Percentiles rank a stretch among this genome's conserved stretches.
Evolutionary conservation across 37 sponge, comb jelly and placozoan species (phyloP).

Genomic region (Chondrilla cf. caribensis): DNA sequence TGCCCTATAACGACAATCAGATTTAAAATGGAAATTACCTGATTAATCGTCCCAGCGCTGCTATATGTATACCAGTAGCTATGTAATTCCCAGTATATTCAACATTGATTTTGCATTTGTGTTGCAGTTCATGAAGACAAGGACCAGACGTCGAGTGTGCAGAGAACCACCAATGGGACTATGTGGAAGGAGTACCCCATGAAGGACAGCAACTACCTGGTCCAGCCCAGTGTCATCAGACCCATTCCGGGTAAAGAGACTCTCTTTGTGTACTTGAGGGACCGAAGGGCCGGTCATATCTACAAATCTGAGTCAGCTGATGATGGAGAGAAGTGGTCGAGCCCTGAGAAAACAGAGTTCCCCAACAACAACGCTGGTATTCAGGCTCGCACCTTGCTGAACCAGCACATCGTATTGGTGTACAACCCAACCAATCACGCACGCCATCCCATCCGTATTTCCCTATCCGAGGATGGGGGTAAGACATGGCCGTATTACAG

Average conservation of each 20-base stretch:
- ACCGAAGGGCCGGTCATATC: slow-evolving; percentile 44
- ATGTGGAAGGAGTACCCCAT: slow-evolving; percentile 29
- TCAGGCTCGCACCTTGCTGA: slow-evolving; percentile 45
- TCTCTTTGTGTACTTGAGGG: slow-evolving; percentile 46
- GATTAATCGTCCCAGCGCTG: too few species aligned
- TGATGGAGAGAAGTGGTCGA: slow-evolving; percentile 40
- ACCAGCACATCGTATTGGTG: slow-evolving; percentile 42
- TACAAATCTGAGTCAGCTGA: slow-evolving; percentile 38
- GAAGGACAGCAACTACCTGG: slow-evolving; percentile 40
- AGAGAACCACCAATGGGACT: slow-evolving; percentile 26
- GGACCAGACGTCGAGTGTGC: background rate
- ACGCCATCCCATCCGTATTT: slow-evolving; percentile 46
- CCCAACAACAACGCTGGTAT: slow-evolving; percentile 78
- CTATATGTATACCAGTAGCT: too few species aligned
- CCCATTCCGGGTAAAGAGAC: slow-evolving; percentile 14
- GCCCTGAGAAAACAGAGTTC: slow-evolving; percentile 27
- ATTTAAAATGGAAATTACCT: too few species aligned
- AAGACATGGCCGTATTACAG: slow-evolving; percentile 57
- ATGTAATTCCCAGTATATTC: too few species aligned
- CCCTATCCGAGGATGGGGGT: slow-evolving; percentile 60
- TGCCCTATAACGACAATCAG: too few species aligned
- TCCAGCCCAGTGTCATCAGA: slow-evolving; percentile 61
- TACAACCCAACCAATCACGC: slow-evolving; percentile 53
- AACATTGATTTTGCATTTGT: too few species aligned
- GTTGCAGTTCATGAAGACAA: background rate